Conservation (phyloP, 2,113 vertebrate genomes). For the Sebastes schlegelii region DNA sequence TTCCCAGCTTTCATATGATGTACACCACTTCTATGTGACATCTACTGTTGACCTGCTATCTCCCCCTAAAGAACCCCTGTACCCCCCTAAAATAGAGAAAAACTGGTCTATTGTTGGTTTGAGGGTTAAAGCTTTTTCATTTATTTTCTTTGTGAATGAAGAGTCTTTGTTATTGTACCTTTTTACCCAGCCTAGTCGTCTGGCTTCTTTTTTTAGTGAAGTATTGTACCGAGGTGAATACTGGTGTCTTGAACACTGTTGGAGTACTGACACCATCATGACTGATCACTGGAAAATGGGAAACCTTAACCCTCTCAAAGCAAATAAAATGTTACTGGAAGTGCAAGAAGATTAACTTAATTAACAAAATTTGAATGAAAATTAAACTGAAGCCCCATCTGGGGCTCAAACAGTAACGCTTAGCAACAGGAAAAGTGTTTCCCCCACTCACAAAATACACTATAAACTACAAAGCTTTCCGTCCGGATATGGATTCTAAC, state of each 20-base stretch:
- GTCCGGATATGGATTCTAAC: background rate
- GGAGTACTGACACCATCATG: background rate
- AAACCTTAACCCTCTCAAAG: background rate
- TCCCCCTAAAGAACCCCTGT: too few species aligned
- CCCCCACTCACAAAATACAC: background rate
- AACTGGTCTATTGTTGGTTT: too few species aligned
- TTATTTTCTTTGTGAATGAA: background rate
- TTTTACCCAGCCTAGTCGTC: background rate
- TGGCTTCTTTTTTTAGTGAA: background rate
- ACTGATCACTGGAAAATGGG: conserved; percentile 1
- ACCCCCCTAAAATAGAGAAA: too few species aligned
- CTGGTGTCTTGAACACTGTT: too few species aligned
- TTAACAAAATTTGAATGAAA: background rate
- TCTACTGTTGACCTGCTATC: too few species aligned
- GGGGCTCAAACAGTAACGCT: background rate
- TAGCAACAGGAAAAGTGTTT: background rate
- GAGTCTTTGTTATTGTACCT: background rate
- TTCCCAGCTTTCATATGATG: too few species aligned
- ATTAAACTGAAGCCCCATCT: background rate
- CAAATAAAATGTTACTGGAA: conserved; percentile 21
- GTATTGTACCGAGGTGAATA: background rate
- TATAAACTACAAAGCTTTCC: background rate
- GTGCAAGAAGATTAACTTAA: background rate
- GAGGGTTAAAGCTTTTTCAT: too few species aligned
- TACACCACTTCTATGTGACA: too few species aligned